Evolutionary conservation across 2,888 invertebrate genomes (phyloP), one percentile per base, ranked within the genome.

Genomic region (Hedya salicella): DNA sequence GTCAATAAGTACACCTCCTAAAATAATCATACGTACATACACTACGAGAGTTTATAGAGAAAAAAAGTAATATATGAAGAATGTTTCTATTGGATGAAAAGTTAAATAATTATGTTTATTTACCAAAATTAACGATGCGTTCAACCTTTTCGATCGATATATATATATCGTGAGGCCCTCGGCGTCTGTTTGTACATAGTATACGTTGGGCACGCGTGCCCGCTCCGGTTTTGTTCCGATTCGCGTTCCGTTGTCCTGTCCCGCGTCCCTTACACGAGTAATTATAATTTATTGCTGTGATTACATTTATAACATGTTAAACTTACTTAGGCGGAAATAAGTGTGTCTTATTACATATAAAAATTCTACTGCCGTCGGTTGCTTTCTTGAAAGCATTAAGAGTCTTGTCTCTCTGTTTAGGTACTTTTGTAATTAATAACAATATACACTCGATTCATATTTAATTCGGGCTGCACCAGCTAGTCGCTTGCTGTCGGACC

Each of bases 231-330:
- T 82, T 77, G 85, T 87, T 86, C 84, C 77, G 81, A 81, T 80
- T 82, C 83, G 80, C 83, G 82, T 86, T 81, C 83, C 87, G 82
- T 85, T 81, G 84, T 86, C 83, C 84, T 78, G 85, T 83, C 83
- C 87, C 84, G 79, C 82, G 80, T 80, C 81, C 82, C 82, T 76
- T 82, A 78, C 77, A 82, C 76, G 78, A 82, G 74, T 87, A 81
- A 85, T 83, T 88, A 86, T 90, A 87, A 89, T 91, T 91, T 88
- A 88, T 86, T 87, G 87, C 89, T 91, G 90, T 91, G 89, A 91
- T 91, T 90, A 90, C 87, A 88, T 87, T 85, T 88, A 87, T 88
- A 84, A 86, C 84, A 83, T 83, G 83, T 88, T 89, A 82, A 83
- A 83, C 81, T 83, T 82, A 78, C 75, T 78, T 85, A 85, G 83